These are phyloP conservation scores for Siphonodentalium dalli DNA, from an alignment of 2,888 invertebrate genomes.

Conservation along the genomic window DNA sequence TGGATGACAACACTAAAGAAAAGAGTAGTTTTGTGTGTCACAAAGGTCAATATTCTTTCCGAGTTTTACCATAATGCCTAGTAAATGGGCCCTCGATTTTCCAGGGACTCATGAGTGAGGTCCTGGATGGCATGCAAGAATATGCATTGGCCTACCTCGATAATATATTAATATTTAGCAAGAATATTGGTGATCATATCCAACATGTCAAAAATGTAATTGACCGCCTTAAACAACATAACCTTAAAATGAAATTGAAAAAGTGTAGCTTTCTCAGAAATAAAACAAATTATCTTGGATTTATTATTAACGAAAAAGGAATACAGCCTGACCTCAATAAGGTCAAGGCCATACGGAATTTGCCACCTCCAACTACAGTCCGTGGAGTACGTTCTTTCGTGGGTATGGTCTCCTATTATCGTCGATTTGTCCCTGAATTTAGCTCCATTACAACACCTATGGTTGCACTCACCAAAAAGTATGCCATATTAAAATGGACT, in stretches of 20 bases:
- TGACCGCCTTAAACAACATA: slow-evolving; percentile 19
- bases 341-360: too few relatives aligned
- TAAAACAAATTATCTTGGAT: slow-evolving; percentile 23
- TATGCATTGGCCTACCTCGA: slow-evolving; percentile 32
- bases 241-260: slow-evolving; percentile 26
- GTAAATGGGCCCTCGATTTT: slow-evolving; percentile 29
- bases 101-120: slow-evolving; percentile 22
- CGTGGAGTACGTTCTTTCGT: too few relatives aligned
- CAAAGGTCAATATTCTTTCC: slow-evolving; percentile 25
- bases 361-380: too few relatives aligned
- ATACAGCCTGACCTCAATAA: too few relatives aligned
- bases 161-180: slow-evolving; percentile 31
- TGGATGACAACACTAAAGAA: slow-evolving; percentile 16
- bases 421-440: too few relatives aligned
- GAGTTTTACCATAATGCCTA: slow-evolving; percentile 32
- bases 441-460: too few relatives aligned
- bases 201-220: slow-evolving; percentile 25
- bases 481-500: too few relatives aligned
- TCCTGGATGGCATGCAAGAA: slow-evolving; percentile 29
- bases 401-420: too few relatives aligned
- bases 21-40: slow-evolving; percentile 30
- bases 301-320: slow-evolving; percentile 21
- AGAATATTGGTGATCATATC: slow-evolving; percentile 26
- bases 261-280: slow-evolving; percentile 29
- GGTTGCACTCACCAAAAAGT: too few relatives aligned